Base-by-base conservation (phyloP, 2,888 invertebrate genomes). In the Scrobipalpa costella region DNA sequence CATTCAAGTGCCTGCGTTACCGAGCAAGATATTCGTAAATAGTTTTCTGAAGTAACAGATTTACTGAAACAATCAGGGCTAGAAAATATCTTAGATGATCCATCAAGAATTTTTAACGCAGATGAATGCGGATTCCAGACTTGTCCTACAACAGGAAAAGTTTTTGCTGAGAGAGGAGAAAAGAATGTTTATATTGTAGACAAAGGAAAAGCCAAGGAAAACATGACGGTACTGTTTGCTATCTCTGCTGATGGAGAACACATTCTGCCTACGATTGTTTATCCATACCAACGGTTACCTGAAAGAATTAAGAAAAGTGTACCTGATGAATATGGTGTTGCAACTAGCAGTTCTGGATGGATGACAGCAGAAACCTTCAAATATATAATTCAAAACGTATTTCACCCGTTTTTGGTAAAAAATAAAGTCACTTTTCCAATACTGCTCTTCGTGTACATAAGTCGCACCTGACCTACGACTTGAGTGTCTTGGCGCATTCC, bases 401-500 rank as follows among this genome's bases (percentile, higher is more conserved):
- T 58, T 19, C 40, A 58, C 38, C 38, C 33, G 17, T 34, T 7
- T 15, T 17, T 58, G 15, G 13, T 58, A 40, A 38, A 36, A 36
- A 38, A 36, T 8, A 62, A 60, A 50, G 57, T 66, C 17, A 36
- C 36, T 7, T 19, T 69, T 3, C 69, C 71, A 0, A 59, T 72
- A 0, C 65, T 71, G 33, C 33, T 69, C 8, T 71, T 70, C 66
- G 67, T 70, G 1, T 70, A 6, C 68, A 73, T 58, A 71, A 71
- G 62, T 68, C 68, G 0, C 70, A 69, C 52, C 47, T 69, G 27
- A 71, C 63, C 0, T 19, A 62, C 9, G 57, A 63, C 13, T 63
- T 71, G 5, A 63, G 61, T 15, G 64, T 67, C 50, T 0, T 70
- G 68, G 6, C 47, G 47, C 17, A 59, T 59, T 19, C 21, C 59